Evolutionary conservation across 2,888 invertebrate species (phyloP), one percentile per base, ranked within the genome.

Genomic region (Nyleta sp.): DNA sequence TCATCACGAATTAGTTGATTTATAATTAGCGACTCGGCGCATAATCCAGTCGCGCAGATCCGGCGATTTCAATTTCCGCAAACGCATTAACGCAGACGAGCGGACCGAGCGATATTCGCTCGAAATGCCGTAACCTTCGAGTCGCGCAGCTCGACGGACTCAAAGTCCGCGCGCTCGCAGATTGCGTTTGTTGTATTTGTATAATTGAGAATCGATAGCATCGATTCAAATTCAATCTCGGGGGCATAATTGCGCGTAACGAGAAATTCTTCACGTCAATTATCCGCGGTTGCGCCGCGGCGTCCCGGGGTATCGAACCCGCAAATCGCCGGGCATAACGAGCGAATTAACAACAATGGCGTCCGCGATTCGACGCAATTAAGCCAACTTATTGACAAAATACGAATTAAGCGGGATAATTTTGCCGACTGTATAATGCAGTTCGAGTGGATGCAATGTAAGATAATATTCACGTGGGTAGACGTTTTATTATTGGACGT

Each of bases 211-310:
- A 62, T 75, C 67, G 60, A 72, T 75, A 72, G 35, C 67, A 72
- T 72, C 72, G 75, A 75, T 75, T 79, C 75, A 67, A 57, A 62
- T 70, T 75, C 71, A 71, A 79, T 79, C 75, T 50, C 15, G 31
- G 24, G 38, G 42, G 67, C 50, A 75, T 79, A 79, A 79, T 79
- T 79, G 74, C 71, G 50, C 24, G 71, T 42, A 71, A 79, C 74
- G 74, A 79, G 78, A 79, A 79, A 79, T 79, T 79, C 78, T 67
- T 79, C 38, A 60, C 42, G 79, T 75, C 74, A 75, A 79, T 79
- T 79, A 79, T 75, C 71, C 60, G 65, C 33, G 48, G 59, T 53
- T 64, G 40, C 68, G 15, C 68, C 42, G 59, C 20, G 46, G 52
- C 60, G 52, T 52, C 15, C 33, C 38, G 20, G 38, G 42, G 24